Base-by-base conservation (phyloP, 2,888 invertebrate species). In the Caenorhabditis sp. region DNA sequence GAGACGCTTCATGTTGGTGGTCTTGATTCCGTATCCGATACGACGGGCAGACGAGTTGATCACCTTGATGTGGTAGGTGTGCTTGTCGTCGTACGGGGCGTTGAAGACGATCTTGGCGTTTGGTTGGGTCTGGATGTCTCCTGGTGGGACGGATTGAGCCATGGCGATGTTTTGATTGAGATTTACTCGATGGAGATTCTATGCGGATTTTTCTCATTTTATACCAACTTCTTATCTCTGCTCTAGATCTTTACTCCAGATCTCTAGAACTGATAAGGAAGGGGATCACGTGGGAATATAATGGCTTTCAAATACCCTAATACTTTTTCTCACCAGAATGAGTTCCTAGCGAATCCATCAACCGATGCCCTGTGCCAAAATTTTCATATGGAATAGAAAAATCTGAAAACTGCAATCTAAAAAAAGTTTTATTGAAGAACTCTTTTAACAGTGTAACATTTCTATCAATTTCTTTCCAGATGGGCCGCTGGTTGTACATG, bases 61-160 rank as follows among this genome's bases (percentile, higher is more conserved):
- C 74, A 88, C 77, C 69, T 86, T 63, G 86, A 86, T 72, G 83
- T 86, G 84, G 85, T 88, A 69, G 69, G 89, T 88, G 87, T 89
- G 88, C 86, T 89, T 89, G 85, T 89, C 87, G 82, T 89, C 89
- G 84, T 89, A 89, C 64, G 89, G 89, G 22, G 89, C 88, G 74
- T 89, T 89, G 87, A 89, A 89, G 82, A 89, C 89, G 82, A 89
- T 86, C 87, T 88, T 88, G 63, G 85, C 70, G 79, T 70, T 75
- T 51, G 84, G 87, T 82, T 81, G 83, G 49, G 80, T 83, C n/a
- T 61, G 58, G 75, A 85, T 85, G 63, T 85, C 85, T 41, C 85
- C 82, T 68, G 85, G 85, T 22, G 85, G 84, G 22, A 82, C 81
- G 58, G 81, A 82, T 76, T 82, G 81, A 31, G 81, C 81, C 75